These are phyloP conservation scores for Karalla daura DNA, from an alignment of 2,797 vertebrate genomes.

Conservation along the genomic window DNA sequence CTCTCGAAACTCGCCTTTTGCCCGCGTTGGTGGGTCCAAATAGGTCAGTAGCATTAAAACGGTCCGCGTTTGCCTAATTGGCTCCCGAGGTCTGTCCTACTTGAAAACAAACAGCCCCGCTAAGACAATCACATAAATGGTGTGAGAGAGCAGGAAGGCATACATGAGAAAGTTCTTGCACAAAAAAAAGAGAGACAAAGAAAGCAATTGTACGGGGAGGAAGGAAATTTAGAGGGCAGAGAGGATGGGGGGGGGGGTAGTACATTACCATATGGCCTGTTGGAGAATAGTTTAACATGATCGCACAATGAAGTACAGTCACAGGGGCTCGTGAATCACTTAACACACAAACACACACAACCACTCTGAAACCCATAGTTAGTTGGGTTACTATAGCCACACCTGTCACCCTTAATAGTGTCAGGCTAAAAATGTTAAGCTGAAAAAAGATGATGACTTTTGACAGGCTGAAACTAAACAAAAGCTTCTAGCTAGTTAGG, in stretches of 20 bases:
- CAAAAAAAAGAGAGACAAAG: slow-evolving; percentile 19
- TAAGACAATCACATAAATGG: slow-evolving; percentile 4
- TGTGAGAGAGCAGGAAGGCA: background rate
- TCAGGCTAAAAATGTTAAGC: too few species aligned
- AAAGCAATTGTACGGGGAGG: slow-evolving; percentile 9
- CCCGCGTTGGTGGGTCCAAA: slow-evolving; percentile 11
- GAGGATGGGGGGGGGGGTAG: slow-evolving; percentile 28
- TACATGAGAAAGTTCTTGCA: background rate
- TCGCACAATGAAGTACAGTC: slow-evolving; percentile 28
- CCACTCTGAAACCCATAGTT: background rate
- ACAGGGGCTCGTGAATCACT: background rate
- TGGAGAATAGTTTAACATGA: slow-evolving; percentile 29
- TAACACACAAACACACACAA: background rate
- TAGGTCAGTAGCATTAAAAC: slow-evolving; percentile 21
- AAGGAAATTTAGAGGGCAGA: slow-evolving; percentile 9
- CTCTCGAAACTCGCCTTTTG: slow-evolving; percentile 18
- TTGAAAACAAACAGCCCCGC: slow-evolving; percentile 23
- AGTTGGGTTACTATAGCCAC: background rate
- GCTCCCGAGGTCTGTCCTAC: slow-evolving; percentile 31
- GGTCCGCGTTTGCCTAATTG: slow-evolving; percentile 27
- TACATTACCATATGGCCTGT: slow-evolving; percentile 51
- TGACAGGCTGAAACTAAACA: too few species aligned
- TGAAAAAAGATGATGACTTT: too few species aligned
- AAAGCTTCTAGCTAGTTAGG: too few species aligned
- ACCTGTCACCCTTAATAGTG: background rate